phyloP scores from a whole-genome alignment of 2,797 vertebrate genomes.

The Hapalemur alaotrensis region DNA sequence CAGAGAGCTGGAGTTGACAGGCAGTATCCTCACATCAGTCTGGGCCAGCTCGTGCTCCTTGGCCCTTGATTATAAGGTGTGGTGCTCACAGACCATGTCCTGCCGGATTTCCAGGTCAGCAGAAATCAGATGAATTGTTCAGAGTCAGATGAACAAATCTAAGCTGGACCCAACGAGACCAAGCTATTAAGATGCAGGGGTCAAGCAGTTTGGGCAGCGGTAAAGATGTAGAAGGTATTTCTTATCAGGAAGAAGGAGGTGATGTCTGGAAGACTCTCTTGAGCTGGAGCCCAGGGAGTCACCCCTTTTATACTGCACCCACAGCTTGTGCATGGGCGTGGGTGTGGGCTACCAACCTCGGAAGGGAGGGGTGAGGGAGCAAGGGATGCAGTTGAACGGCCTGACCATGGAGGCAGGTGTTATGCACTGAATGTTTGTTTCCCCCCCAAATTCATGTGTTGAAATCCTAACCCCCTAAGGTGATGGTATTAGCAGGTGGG shows the following conservation, averaged over 20 bases:
- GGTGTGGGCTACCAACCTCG: not conserved
- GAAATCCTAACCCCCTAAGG: not conserved
- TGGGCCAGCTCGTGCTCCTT: fast-evolving
- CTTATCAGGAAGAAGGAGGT: not conserved
- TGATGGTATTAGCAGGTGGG: not conserved
- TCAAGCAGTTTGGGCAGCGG: too few relatives aligned
- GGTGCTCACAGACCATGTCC: not conserved
- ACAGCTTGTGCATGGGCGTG: too few relatives aligned
- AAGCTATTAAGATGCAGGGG: not conserved
- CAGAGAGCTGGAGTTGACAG: not conserved
- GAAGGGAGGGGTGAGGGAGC: too few relatives aligned
- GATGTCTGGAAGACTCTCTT: not conserved
- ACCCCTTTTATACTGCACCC: too few relatives aligned
- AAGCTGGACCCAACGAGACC: not conserved
- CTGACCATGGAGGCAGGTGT: not conserved
- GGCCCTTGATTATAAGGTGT: not conserved
- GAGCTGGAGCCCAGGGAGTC: not conserved
- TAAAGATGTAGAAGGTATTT: not conserved
- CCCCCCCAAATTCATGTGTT: not conserved
- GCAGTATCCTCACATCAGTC: not conserved
- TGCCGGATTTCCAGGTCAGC: fast-evolving
- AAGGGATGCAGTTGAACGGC: not conserved
- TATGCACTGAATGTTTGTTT: not conserved
- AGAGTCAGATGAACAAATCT: not conserved
- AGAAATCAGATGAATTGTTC: not conserved